Evolutionary conservation across 2,888 invertebrate species (phyloP).

Genomic region (Amblyteles armatorius): DNA sequence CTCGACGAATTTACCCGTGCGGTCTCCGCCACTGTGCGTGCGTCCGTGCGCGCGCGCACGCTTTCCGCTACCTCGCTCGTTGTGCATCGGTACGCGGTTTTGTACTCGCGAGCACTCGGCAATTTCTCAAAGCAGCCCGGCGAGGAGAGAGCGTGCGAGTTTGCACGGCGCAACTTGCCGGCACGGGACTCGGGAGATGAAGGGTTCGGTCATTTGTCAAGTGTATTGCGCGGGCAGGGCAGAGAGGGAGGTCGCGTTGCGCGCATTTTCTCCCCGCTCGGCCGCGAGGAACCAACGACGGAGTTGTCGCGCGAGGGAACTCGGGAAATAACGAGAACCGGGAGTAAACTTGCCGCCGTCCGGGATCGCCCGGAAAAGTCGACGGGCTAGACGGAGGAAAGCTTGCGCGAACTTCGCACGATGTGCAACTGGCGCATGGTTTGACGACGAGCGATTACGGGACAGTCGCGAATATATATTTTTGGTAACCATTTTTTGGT

Average conservation of each 20-base stretch:
- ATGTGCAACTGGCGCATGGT: conserved; percentile 1
- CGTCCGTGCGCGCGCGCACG: background rate
- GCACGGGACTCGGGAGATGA: conserved; percentile 16
- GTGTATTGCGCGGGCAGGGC: conserved; percentile 1
- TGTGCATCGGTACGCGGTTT: conserved; percentile 36
- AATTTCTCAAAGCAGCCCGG: conserved; percentile 44
- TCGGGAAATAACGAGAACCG: conserved; percentile 24
- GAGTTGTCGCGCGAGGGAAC: conserved; percentile 8
- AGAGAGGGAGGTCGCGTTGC: conserved; percentile 5
- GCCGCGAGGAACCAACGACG: background rate
- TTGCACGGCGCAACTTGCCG: background rate
- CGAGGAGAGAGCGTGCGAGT: conserved; percentile 39
- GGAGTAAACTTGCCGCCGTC: conserved; percentile 18
- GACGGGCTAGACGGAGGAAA: background rate
- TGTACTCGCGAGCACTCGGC: conserved; percentile 37
- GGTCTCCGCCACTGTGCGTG: background rate
- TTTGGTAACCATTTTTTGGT: no score
- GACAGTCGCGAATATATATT: background rate
- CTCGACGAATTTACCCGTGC: no score
- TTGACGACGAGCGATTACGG: background rate
- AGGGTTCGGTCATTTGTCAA: conserved; percentile 47
- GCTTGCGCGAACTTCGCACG: background rate
- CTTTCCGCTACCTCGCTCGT: conserved; percentile 21
- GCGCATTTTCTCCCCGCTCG: conserved; percentile 24
- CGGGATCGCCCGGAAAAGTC: conserved; percentile 38